Conservation (phyloP, 2,113 vertebrate genomes). For the Heloderma charlesbogerti region DNA sequence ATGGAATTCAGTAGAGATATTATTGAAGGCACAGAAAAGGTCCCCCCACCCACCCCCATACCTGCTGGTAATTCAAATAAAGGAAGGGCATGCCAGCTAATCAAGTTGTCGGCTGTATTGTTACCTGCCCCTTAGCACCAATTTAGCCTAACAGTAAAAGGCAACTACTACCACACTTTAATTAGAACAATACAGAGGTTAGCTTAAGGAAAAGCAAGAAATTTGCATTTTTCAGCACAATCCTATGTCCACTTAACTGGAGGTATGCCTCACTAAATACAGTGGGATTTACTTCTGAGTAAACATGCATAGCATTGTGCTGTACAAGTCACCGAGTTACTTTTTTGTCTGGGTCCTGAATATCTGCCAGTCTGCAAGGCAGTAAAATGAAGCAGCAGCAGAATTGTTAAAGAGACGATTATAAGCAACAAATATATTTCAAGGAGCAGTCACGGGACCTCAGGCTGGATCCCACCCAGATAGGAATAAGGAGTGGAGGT, state of each 20-base stretch:
- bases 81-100: constrained; percentile 1
- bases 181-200: constrained; percentile 44
- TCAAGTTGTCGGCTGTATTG: constrained; percentile 48
- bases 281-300: not conserved
- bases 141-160: constrained; percentile 54
- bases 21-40: not conserved
- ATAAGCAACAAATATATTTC: too few relatives aligned
- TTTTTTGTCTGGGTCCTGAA: not conserved
- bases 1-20: not conserved
- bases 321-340: not conserved
- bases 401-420: too few relatives aligned
- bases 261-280: not conserved
- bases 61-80: not conserved
- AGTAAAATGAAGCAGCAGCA: too few relatives aligned
- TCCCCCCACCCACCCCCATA: not conserved
- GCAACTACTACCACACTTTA: constrained; percentile 60
- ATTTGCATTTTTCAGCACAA: not conserved
- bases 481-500: too few relatives aligned
- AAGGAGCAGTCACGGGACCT: too few relatives aligned
- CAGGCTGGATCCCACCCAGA: too few relatives aligned
- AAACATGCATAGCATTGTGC: not conserved
- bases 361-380: too few relatives aligned
- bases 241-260: not conserved
- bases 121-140: constrained; percentile 51
- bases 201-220: not conserved